Conservation (phyloP, 1,140 invertebrate genomes). For the Centruroides sculpturatus region DNA sequence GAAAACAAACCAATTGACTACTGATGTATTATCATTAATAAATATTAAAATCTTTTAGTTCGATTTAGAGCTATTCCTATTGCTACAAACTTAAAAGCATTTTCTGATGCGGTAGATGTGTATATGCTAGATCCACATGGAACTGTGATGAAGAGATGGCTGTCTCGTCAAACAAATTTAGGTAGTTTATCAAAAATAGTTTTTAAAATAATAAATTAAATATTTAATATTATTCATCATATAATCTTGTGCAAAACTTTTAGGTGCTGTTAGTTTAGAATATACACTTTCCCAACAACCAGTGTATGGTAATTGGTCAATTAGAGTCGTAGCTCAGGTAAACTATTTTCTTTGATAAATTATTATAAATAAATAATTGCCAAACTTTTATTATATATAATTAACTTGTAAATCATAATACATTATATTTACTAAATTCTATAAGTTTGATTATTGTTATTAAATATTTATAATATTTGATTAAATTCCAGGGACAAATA, state of each 20-base stretch:
- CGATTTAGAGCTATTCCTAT: constrained; percentile 76
- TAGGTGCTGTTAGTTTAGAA: constrained; percentile 75
- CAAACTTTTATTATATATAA: not conserved
- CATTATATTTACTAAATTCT: not conserved
- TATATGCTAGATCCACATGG: constrained; percentile 75
- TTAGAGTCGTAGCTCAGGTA: constrained; percentile 65
- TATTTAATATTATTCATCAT: too few relatives aligned
- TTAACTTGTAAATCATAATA: not conserved
- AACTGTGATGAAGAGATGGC: constrained; percentile 74
- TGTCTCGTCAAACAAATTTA: constrained; percentile 55
- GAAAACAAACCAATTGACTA: not conserved
- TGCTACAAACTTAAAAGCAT: constrained; percentile 71
- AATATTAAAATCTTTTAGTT: constrained; percentile 35
- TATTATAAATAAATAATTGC: not conserved
- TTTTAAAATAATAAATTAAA: too few relatives aligned
- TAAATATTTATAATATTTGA: not conserved
- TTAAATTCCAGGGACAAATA: constrained; percentile 43
- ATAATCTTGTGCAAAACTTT: too few relatives aligned
- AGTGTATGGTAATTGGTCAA: constrained; percentile 79
- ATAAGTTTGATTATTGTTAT: not conserved
- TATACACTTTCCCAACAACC: constrained; percentile 85
- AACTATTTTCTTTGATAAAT: not conserved
- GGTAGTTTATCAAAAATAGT: constrained; percentile 17
- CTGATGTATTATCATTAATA: not conserved
- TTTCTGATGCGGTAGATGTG: constrained; percentile 73